Percentiles rank a stretch among this genome's conserved stretches.
These are phyloP conservation scores for Catostylus mosaicus DNA, from an alignment of 30 jellyfish, hydroid and myxozoan species.

Conservation along the genomic window DNA sequence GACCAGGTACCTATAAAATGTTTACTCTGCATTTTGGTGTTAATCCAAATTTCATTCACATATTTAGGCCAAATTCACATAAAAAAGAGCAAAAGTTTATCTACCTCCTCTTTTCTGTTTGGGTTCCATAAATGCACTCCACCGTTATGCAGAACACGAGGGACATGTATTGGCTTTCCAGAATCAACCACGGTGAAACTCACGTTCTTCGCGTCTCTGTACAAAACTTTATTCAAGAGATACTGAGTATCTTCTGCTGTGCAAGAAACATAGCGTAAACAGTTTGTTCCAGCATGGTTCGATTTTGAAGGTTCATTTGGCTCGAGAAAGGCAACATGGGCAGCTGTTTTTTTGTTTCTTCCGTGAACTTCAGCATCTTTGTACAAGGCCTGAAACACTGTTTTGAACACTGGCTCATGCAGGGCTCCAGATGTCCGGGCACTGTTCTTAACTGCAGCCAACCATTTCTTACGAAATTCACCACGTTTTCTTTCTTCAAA, in stretches of 20 bases:
- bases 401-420: constrained; percentile 83
- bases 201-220: constrained; percentile 86
- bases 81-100: no score
- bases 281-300: constrained; percentile 53
- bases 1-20: no score
- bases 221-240: constrained; percentile 66
- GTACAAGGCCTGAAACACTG: constrained; percentile 68
- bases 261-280: constrained; percentile 87
- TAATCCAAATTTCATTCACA: no score
- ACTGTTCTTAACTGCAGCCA: constrained; percentile 65
- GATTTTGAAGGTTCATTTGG: constrained; percentile 51
- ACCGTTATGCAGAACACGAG: constrained; percentile 90
- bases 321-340: constrained; percentile 85
- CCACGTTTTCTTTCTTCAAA: constrained; percentile 94
- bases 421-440: constrained; percentile 86
- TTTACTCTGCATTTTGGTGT: no score
- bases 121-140: constrained; percentile 97
- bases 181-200: constrained; percentile 86
- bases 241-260: constrained; percentile 70
- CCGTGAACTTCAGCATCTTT: constrained; percentile 89
- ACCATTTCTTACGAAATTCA: constrained; percentile 78
- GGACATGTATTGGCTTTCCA: constrained; percentile 96
- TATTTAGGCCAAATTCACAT: no score
- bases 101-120: constrained; percentile 78
- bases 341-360: constrained; percentile 70